phyloP scores from a whole-genome alignment of 2,113 vertebrate genomes.

The Erythrocercus mccallii region DNA sequence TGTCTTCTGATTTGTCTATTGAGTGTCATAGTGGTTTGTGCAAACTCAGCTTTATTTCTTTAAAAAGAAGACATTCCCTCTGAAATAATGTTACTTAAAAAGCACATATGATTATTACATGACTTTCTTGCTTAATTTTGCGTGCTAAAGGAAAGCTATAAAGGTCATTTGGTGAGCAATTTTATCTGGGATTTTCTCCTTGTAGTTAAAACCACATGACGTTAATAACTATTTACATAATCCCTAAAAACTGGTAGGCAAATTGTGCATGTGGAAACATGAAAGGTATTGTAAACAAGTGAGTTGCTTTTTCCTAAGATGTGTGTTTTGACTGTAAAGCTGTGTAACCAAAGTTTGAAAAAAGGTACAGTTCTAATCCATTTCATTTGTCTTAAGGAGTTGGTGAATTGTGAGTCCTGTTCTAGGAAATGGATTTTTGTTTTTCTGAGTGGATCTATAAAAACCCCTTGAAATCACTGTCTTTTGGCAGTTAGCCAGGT shows the following conservation, averaged over 20 bases:
- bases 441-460: neutral
- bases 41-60: neutral
- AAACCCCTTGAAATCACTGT: neutral
- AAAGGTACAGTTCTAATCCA: neutral
- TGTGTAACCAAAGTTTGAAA: neutral
- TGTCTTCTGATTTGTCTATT: neutral
- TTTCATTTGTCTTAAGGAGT: neutral
- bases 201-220: neutral
- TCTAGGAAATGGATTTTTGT: neutral
- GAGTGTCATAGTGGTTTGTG: neutral
- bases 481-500: neutral
- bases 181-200: constrained; percentile 35
- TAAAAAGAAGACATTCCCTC: neutral
- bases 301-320: neutral
- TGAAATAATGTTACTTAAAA: neutral
- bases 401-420: neutral
- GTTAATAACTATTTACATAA: constrained; percentile 44
- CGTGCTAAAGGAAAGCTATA: neutral
- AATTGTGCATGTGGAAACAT: neutral
- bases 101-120: neutral
- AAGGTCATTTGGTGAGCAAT: constrained; percentile 18
- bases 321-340: neutral
- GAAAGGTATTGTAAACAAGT: neutral
- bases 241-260: constrained; percentile 9
- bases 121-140: constrained; percentile 32